phyloP scores from a whole-genome alignment of 2,888 invertebrate species.

The Chesias legatella region DNA sequence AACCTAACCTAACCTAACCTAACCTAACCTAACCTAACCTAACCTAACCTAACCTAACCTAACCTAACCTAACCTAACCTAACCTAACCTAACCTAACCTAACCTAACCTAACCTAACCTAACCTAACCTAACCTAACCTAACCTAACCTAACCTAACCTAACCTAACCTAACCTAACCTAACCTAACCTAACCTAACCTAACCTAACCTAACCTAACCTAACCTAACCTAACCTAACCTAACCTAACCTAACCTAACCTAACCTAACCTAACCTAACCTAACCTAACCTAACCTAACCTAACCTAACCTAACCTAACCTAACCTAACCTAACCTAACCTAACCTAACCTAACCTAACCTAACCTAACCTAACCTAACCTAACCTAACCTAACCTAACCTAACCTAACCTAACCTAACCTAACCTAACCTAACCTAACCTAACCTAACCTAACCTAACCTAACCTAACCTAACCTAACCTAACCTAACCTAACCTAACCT shows the following conservation, averaged over 20 bases:
- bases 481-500: constrained; percentile 19
- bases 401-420: constrained; percentile 30
- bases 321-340: constrained; percentile 15
- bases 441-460: constrained; percentile 34
- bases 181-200: constrained; percentile 19
- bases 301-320: constrained; percentile 5
- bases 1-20: constrained; percentile 19
- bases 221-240: constrained; percentile 26
- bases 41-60: constrained; percentile 21
- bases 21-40: constrained; percentile 22
- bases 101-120: constrained; percentile 22
- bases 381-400: constrained; percentile 10
- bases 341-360: constrained; percentile 4
- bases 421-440: constrained; percentile 34
- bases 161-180: constrained; percentile 17
- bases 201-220: constrained; percentile 12
- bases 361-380: constrained; percentile 12
- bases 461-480: constrained; percentile 26
- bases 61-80: constrained; percentile 24
- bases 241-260: constrained; percentile 27
- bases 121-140: constrained; percentile 23
- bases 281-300: constrained; percentile 18
- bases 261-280: constrained; percentile 29
- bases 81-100: constrained; percentile 23
- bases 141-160: constrained; percentile 21